Base-by-base conservation (phyloP, 2,797 vertebrate species). In the Typhlichthys subterraneus region DNA sequence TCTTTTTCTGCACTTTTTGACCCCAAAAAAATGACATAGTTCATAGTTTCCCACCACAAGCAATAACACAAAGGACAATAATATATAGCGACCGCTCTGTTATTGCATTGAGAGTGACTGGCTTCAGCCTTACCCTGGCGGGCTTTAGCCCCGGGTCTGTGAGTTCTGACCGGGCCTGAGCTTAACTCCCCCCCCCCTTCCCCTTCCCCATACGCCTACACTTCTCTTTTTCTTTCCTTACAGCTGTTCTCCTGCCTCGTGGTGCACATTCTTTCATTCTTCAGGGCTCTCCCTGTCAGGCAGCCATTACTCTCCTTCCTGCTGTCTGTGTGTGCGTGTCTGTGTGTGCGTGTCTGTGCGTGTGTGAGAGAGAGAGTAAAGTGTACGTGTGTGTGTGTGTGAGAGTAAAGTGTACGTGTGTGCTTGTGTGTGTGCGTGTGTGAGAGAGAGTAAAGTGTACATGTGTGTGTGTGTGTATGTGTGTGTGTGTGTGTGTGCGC, bases 231-330 rank as follows among this genome's bases (percentile, higher is more conserved):
- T 60, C 61, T 60, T 59, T 64, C 75, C n/a, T n/a, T 49, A 72
- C 90, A 88, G 88, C 87, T 90, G 87, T 86, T 88, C 65, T 70
- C 48, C 76, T 85, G 81, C 84, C 69, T 90, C 88, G 82, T 85
- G 82, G 86, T 89, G 85, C 81, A 86, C 89, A 91, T 89, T 89
- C 84, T 88, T 86, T 82, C 78, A 82, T 85, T 88, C 85, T 85
- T 83, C 48, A 55, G 76, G 78, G 75, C 80, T 77, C 77, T 85
- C 80, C 69, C 79, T 88, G 86, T 87, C 85, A 81, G 76, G 75
- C 73, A 86, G 82, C 80, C 79, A 81, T 81, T 81, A 85, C 84
- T 82, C 77, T 85, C 78, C 71, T 83, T 85, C 80, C 80, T 83
- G 86, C 78, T 79, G 45, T 73, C 61, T 53, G 38, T 56, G 56